phyloP scores from a whole-genome alignment of 2,797 vertebrate genomes.

The Capromys pilorides region DNA sequence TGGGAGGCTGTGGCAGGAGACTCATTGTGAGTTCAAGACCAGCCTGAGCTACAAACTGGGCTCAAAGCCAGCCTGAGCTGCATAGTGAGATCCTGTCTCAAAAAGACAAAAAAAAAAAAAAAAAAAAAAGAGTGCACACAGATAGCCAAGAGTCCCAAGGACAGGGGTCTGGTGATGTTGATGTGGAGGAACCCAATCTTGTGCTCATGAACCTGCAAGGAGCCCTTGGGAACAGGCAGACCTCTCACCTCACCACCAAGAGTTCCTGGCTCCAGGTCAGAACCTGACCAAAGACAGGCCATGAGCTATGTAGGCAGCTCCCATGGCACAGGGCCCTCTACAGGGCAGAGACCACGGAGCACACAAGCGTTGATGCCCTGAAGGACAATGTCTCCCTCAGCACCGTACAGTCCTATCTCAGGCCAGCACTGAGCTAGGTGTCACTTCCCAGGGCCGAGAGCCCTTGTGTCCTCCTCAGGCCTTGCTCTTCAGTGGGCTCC shows the following conservation, averaged over 20 bases:
- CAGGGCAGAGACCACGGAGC: not conserved
- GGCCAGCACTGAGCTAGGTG: not conserved
- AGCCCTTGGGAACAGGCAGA: too few species aligned
- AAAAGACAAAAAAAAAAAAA: too few species aligned
- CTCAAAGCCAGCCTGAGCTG: too few species aligned
- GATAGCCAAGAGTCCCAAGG: not conserved
- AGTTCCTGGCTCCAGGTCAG: not conserved
- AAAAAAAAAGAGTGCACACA: not conserved
- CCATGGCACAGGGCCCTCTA: not conserved
- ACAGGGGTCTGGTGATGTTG: not conserved
- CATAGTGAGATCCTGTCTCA: too few species aligned
- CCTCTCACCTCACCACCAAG: not conserved
- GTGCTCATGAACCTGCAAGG: not conserved
- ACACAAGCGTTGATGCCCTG: rapidly evolving
- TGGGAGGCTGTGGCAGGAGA: too few species aligned
- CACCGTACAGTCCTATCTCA: rapidly evolving
- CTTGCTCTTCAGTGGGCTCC: not conserved
- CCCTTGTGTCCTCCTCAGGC: not conserved
- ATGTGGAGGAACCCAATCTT: not conserved
- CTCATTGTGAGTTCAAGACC: too few species aligned
- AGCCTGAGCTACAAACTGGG: too few species aligned
- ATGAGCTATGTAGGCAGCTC: not conserved
- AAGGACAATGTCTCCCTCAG: not conserved
- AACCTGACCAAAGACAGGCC: not conserved
- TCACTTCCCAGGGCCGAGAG: not conserved